Evolutionary conservation across 2,113 vertebrate genomes (phyloP), one percentile per base, ranked within the genome.

Genomic region (Gasterosteus nipponicus): DNA sequence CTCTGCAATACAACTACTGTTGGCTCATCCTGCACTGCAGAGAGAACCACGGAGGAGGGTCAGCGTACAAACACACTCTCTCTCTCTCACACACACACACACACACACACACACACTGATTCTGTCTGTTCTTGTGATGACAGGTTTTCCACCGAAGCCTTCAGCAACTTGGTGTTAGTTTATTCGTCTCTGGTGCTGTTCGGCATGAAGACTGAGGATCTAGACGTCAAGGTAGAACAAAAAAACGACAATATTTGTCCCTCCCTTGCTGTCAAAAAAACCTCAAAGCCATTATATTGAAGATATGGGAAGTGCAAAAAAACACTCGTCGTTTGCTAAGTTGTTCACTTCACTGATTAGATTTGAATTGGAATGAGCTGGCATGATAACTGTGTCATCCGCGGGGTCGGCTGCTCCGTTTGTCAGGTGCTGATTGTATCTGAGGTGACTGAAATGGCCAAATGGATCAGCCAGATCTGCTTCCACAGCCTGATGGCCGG

Each of bases 1-100:
- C 96, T 0, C 91, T 99, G 69, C 98, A 99, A 67, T 99, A 98
- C 73, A 94, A 57, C 3, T 87, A 86, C 88, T 98, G 96, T 72
- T 99, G 98, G 97, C 71, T 98, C 75, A 82, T 99, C 75, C 94
- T 98, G 49, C 94, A 94, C 87, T 94, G 90, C 56, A 93, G 90
- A 60, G 89, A 93, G 82, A 89, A 75, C 72, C 56, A 80, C 38
- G 79, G 69, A 39, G 89, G 76, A 80, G 94, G 77, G 92, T 95
- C 83, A 64, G 90, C 67, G 22, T 47, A 2, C 22, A 31, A 39
- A 66, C 65, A 59, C 49, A 58, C 26, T 15, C 38, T 53, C 51
- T 35, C 15, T 22, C 14, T 39, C 9, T 39, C 41, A 68, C 35
- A 44, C 39, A 60, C 56, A 15, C 7, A 1, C 6, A 61, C 39